These are phyloP conservation scores for Sebastes glaucus DNA, from an alignment of 2,797 vertebrate genomes.

Conservation along the genomic window DNA sequence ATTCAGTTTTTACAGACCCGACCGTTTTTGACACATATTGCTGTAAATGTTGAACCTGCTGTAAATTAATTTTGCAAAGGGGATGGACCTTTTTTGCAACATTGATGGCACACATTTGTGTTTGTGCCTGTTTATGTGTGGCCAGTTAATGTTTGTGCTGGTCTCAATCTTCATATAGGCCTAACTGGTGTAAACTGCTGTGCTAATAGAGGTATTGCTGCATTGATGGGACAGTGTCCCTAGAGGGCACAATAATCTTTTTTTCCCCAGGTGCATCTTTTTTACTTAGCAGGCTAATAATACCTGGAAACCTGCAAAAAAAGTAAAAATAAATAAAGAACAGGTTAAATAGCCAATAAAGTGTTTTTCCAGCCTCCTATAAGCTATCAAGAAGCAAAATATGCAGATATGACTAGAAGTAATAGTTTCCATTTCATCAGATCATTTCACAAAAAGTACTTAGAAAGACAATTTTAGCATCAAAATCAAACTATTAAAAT, in stretches of 20 bases:
- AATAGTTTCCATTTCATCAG: not conserved
- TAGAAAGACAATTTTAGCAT: not conserved
- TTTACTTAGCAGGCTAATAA: not conserved
- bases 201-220: conserved; percentile 6
- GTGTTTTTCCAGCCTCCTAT: not conserved
- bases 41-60: not conserved
- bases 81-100: not conserved
- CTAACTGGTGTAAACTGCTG: not conserved
- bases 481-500: no score
- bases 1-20: not conserved
- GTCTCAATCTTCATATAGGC: not conserved
- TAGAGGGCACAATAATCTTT: conserved; percentile 49
- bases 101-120: not conserved
- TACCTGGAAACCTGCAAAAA: not conserved
- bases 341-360: not conserved
- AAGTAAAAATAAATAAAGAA: not conserved
- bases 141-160: not conserved
- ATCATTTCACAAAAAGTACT: not conserved
- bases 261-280: not conserved
- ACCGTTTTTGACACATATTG: not conserved
- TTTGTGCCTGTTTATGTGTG: not conserved
- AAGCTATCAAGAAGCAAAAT: not conserved
- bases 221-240: conserved; percentile 26
- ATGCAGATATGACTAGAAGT: not conserved
- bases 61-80: not conserved